Evolutionary conservation across 2,113 vertebrate species (phyloP).

Genomic region (Sitta europaea): DNA sequence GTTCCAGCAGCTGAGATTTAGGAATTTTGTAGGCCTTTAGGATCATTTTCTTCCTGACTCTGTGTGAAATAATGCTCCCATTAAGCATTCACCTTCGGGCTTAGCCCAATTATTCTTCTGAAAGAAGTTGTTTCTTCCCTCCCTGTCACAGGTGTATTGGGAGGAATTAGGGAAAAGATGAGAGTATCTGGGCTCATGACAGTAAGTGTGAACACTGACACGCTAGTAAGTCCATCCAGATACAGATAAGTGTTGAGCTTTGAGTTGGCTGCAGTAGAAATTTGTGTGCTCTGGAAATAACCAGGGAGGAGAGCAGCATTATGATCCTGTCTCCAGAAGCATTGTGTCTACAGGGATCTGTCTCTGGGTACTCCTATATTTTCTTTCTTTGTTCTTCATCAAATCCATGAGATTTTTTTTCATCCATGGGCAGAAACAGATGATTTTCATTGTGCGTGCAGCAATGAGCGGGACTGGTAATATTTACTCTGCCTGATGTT

Average conservation of each 20-base stretch:
- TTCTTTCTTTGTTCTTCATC: not conserved
- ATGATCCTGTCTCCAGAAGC: not conserved
- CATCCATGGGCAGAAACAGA: not conserved
- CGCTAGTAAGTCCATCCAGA: constrained; percentile 3
- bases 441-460: not conserved
- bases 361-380: not conserved
- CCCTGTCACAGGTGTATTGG: not conserved
- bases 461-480: not conserved
- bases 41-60: not conserved
- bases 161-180: not conserved
- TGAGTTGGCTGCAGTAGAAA: not conserved
- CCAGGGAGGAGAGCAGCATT: not conserved
- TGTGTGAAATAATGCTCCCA: not conserved
- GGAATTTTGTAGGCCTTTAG: not conserved
- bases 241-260: not conserved
- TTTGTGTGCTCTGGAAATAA: not conserved
- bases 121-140: not conserved
- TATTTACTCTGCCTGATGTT: not conserved
- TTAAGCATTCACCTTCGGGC: not conserved
- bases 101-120: not conserved
- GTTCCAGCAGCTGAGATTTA: not conserved
- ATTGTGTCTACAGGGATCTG: not conserved
- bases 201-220: constrained; percentile 29
- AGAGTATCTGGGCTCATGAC: not conserved
- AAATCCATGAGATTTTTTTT: not conserved